Evolutionary conservation across 2,113 vertebrate genomes (phyloP).

Genomic region (Brachypteracias leptosomus): DNA sequence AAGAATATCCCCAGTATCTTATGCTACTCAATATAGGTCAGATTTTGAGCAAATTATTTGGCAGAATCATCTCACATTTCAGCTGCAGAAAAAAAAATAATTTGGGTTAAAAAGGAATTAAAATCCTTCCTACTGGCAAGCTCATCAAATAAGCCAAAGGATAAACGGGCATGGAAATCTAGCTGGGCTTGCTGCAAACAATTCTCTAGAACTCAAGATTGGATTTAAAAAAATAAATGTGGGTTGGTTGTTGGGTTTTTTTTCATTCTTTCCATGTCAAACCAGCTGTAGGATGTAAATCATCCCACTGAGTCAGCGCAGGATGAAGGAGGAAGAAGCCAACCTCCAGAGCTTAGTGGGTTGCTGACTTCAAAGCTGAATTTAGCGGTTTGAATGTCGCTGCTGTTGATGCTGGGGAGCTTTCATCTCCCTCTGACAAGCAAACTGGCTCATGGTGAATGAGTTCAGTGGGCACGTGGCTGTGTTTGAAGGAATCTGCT

Average conservation of each 20-base stretch:
- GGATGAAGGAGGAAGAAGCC: not conserved
- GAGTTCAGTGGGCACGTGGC: not conserved
- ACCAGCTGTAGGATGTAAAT: constrained; percentile 42
- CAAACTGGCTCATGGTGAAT: fast-evolving
- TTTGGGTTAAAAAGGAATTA: constrained; percentile 40
- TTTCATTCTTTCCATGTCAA: not conserved
- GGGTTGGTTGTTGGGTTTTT: not conserved
- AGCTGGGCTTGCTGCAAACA: not conserved
- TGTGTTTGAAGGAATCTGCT: not conserved
- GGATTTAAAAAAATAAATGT: not conserved
- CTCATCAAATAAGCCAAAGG: not conserved
- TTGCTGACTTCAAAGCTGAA: constrained; percentile 46
- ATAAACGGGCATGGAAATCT: not conserved
- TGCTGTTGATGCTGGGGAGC: constrained; percentile 5
- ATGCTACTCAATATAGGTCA: not conserved
- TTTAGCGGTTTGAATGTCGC: not conserved
- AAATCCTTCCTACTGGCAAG: constrained; percentile 28
- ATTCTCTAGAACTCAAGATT: not conserved
- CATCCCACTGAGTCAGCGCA: not conserved
- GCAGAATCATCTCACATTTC: not conserved
- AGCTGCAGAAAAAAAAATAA: not conserved
- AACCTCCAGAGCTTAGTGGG: constrained; percentile 9
- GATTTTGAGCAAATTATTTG: constrained; percentile 7
- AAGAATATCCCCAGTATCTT: not conserved
- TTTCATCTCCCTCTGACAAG: not conserved